Percentiles rank a stretch among this genome's conserved stretches.
Conservation (phyloP, 2,797 vertebrate genomes). For the Pangasius macronema region DNA sequence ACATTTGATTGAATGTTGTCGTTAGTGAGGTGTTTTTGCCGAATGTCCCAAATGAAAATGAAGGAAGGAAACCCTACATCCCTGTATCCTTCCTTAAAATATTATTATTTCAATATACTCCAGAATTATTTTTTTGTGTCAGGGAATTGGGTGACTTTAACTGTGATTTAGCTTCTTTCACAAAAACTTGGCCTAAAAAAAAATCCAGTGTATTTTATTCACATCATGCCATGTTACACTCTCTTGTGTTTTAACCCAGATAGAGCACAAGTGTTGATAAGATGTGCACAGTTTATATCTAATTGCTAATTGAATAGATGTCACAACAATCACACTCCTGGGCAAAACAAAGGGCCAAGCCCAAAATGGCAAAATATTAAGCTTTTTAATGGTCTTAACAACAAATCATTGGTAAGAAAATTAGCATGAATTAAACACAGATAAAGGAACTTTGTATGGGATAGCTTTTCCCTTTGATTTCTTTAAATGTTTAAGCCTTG, state of each 20-base stretch:
- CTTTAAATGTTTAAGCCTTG: no score
- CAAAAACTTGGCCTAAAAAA: constrained; percentile 10
- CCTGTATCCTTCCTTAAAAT: not conserved
- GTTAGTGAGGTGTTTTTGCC: not conserved
- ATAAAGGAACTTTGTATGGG: no score
- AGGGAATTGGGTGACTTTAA: not conserved
- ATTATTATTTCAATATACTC: not conserved
- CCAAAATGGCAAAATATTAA: no score
- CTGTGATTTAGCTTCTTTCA: not conserved
- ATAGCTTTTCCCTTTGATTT: no score
- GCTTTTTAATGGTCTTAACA: no score
- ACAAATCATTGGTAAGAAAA: no score
- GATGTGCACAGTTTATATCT: not conserved
- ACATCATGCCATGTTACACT: not conserved
- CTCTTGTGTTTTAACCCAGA: not conserved
- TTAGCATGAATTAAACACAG: no score
- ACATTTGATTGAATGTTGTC: not conserved
- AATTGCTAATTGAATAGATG: not conserved
- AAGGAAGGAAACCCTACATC: not conserved
- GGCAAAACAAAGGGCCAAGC: no score
- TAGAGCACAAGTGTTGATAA: not conserved
- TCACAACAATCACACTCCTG: not conserved
- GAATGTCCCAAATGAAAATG: not conserved
- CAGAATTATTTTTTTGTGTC: not conserved
- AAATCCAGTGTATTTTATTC: constrained; percentile 6